Conservation (phyloP, 2,113 vertebrate genomes). For the Urocynchramus pylzowi region DNA sequence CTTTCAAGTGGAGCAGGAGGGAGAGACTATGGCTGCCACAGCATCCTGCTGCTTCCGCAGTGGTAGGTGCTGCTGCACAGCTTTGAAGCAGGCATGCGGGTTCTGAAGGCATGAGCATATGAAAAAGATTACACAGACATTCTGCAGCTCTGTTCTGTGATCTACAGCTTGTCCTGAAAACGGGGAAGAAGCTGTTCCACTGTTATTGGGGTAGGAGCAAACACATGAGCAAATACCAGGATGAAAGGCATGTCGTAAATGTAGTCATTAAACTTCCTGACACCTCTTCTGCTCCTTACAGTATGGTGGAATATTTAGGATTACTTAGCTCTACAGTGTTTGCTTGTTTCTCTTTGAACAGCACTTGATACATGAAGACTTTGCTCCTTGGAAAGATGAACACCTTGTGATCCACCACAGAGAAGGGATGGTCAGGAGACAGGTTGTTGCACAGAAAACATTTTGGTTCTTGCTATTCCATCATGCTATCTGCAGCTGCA, state of each 20-base stretch:
- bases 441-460: not conserved
- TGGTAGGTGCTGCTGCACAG: not conserved
- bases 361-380: not conserved
- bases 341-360: not conserved
- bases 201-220: not conserved
- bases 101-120: not conserved
- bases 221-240: accelerated
- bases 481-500: not conserved
- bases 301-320: not conserved
- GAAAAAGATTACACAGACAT: not conserved
- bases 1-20: not conserved
- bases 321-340: not conserved
- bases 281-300: not conserved
- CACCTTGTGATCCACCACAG: not conserved
- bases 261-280: not conserved
- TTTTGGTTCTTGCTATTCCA: not conserved
- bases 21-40: not conserved
- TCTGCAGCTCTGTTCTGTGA: not conserved
- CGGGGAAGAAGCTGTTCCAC: not conserved
- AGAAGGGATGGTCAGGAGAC: not conserved
- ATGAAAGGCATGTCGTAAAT: not conserved
- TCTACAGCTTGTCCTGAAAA: not conserved
- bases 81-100: not conserved
- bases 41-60: not conserved
- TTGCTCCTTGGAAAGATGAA: not conserved